Conservation (phyloP, 2,797 vertebrate species). For the Ara ararauna region DNA sequence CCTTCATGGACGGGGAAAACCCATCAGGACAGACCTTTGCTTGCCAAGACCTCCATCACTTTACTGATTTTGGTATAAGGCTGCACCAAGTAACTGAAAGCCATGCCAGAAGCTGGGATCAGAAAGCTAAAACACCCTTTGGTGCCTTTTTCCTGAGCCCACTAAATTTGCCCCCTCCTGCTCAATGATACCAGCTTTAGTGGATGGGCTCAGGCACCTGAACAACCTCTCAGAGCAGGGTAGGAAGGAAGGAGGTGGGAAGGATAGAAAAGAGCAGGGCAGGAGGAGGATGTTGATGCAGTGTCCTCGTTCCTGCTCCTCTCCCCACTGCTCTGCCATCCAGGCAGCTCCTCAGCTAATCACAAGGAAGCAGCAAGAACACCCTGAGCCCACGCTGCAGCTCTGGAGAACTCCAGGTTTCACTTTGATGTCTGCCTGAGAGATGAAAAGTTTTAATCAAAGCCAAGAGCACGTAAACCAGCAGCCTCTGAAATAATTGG, state of each 20-base stretch:
- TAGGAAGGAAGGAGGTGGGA: neutral
- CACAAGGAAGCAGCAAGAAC: neutral
- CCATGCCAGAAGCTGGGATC: neutral
- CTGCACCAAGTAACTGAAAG: neutral
- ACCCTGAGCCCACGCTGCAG: neutral
- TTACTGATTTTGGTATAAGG: neutral
- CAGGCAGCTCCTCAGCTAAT: neutral
- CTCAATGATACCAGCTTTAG: neutral
- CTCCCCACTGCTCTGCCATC: neutral
- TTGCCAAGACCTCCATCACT: neutral
- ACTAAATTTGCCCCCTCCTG: neutral
- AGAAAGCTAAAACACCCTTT: neutral
- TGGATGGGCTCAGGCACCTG: neutral
- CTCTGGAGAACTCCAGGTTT: neutral
- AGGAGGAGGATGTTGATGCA: neutral
- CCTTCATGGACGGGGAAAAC: neutral
- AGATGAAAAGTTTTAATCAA: slow-evolving; percentile 55
- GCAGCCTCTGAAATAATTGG: slow-evolving; percentile 26
- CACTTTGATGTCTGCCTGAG: slow-evolving; percentile 40
- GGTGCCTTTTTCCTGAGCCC: neutral
- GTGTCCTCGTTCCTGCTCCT: neutral
- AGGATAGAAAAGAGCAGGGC: neutral
- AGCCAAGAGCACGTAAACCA: neutral
- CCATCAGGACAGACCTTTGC: neutral
- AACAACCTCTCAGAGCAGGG: neutral